Base-by-base conservation (phyloP, 2,113 vertebrate species). In the Dipodomys merriami region DNA sequence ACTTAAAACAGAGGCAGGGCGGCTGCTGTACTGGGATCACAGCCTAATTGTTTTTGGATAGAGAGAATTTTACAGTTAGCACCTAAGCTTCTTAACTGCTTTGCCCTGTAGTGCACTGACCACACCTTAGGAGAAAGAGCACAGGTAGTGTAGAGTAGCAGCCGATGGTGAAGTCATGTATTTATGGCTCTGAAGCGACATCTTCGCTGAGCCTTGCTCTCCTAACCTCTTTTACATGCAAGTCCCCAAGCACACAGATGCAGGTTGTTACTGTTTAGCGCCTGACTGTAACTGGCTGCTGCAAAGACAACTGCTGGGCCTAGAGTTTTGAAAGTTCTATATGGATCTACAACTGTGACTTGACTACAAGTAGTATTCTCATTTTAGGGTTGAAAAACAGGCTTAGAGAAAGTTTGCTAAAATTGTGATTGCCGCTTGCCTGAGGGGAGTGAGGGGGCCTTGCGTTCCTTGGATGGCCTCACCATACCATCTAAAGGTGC, bases 341-440 rank as follows among this genome's bases (percentile, higher is more conserved):
- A 0, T 53, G 77, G 62, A 71, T 35, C 15, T 19, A 20, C 22
- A 57, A 0, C 88, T 35, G 25, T 49, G 82, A 84, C 60, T 67
- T 82, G 71, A 60, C 65, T 71, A 23, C 8, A n/a, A 18, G 0
- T 53, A 49, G 7, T 30, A 16, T 49, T 83, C 44, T 72, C 71
- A 44, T 69, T 79, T 91, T 60, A 79, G 62, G 92, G 74, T 3
- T 78, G 46, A 82, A 79, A 95, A 64, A 60, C 60, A 90, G 60
- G 67, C 86, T 44, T 74, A 46, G 79, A 92, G 22, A 86, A 92
- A 62, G 5, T 60, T 79, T 81, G 71, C 12, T 60, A 1, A 35
- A 27, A 7, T 60, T 19, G 16, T 22, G 33, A n/a, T 16, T 74
- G 68, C 62, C 53, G n/a, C 7, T 44, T 57, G 18, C 12, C 27